Evolutionary conservation across 2,113 vertebrate genomes (phyloP), one percentile per base, ranked within the genome.

Genomic region (Sapajus apella): DNA sequence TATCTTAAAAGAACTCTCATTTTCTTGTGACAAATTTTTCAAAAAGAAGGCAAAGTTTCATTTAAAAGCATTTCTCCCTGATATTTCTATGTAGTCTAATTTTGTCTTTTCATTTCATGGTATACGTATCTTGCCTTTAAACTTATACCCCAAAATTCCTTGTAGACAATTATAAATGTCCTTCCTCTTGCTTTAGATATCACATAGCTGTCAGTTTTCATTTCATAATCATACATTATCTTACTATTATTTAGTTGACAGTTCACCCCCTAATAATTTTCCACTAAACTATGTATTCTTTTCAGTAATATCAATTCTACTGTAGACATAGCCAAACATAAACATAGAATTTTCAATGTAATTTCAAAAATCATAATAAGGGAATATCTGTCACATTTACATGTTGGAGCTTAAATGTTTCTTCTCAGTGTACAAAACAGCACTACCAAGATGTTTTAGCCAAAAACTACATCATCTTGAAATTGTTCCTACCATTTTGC

Each of bases 41-140:
- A 94, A 87, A 92, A 93, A 40, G 11, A 68, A 64, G 91, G 40
- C 80, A 86, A 90, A 96, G 32, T 58, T 93, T 96, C 93, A 27
- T 47, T 95, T 97, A 87, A 96, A 97, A 95, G 55, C 68, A 72
- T 96, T 89, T 61, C n/a, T 95, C 73, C n/a, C 14, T 90, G 68
- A 76, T 88, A 23, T 85, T 95, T 84, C 76, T 91, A 82, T 56
- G 27, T 55, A 47, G 27, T 94, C 40, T 85, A 75, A 68, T 96
- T 95, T 80, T 91, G 47, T 21, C n/a, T 40, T 85, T 79, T 93
- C n/a, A 73, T 92, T 87, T 80, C 76, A 87, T 84, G 66, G 21
- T 96, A 73, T 55, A 95, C 37, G 86, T 80, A 75, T 79, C 40
- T 91, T 73, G 32, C 32, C 58, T 97, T 92, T 85, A 79, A 87